Evolutionary conservation across 1,140 invertebrate species (phyloP), one percentile per base, ranked within the genome.

Genomic region (Rhyacophila brunnea): DNA sequence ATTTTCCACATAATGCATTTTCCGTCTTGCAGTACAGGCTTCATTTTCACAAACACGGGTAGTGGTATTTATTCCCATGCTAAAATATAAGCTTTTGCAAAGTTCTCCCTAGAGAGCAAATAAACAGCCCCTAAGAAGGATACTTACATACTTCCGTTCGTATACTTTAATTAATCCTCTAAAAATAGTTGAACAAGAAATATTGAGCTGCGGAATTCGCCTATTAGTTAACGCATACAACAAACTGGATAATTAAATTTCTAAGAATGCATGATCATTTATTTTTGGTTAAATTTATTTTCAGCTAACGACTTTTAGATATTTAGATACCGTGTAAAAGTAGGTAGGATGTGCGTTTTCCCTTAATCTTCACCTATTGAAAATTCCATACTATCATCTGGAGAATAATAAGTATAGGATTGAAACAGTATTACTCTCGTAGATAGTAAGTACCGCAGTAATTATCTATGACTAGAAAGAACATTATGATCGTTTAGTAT

Each of bases 181-280:
- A 59, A 59, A 59, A 59, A 59, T 59, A 59, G 57, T 59, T 59
- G 48, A 59, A 59, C 49, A 59, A 59, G 57, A 52, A 53, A 59
- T 59, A 58, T 58, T 58, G 40, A 58, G 47, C 38, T 17, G 38
- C 42, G 46, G 56, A 58, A 58, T 58, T 58, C 11, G 38, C 4
- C 15, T 13, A 40, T 40, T 13, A 40, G 11, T 52, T 43, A 43
- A 58, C 56, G 43, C 48, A 58, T 36, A 59, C 10, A 49, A 20
- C 43, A 46, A 47, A 59, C 4, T 5, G 23, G 23, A 28, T 28
- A 28, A 40, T 15, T 28, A 28, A 28, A 28, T 28, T 28, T 28
- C n/a, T 28, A 9, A 5, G 3, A 28, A 28, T 28, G 3, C 9
- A 9, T 9, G 9, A 28, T 28, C 23, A 28, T 28, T 28, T 28